Percentiles rank a stretch among this genome's conserved stretches.
phyloP scores from a whole-genome alignment of 1,140 invertebrate species.

The Drosophila truncata region DNA sequence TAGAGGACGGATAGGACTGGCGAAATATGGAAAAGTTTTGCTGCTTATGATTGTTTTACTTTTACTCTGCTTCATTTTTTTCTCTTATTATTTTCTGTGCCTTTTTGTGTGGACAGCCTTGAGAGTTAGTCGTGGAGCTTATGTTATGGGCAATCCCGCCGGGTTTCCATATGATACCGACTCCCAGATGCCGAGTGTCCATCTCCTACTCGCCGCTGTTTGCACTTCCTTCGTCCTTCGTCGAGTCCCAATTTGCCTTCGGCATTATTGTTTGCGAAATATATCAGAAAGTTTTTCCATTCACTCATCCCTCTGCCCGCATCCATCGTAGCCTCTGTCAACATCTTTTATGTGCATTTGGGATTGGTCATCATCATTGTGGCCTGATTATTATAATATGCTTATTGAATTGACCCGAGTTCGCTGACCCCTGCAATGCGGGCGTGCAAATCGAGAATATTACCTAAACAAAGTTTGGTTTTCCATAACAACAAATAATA shows the following conservation, averaged over 20 bases:
- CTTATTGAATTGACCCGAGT: conserved; percentile 64
- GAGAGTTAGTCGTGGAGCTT: conserved; percentile 46
- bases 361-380: conserved; percentile 74
- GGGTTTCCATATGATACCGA: conserved; percentile 60
- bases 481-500: conserved; percentile 69
- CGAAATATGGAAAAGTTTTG: conserved; percentile 54
- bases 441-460: conserved; percentile 27
- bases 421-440: conserved; percentile 49
- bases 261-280: conserved; percentile 79
- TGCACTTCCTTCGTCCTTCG: conserved; percentile 56
- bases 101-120: conserved; percentile 5
- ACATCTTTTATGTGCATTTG: conserved; percentile 64
- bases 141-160: conserved; percentile 47
- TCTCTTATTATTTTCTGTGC: background rate
- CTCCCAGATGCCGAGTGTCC: conserved; percentile 48
- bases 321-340: conserved; percentile 10
- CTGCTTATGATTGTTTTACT: conserved; percentile 80
- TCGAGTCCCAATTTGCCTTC: conserved; percentile 64
- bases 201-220: conserved; percentile 31
- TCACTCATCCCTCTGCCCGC: conserved; percentile 27
- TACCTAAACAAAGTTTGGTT: conserved; percentile 58
- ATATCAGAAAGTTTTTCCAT: conserved; percentile 74
- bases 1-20: conserved; percentile 33
- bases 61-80: conserved; percentile 8
- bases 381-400: conserved; percentile 76